phyloP scores from a whole-genome alignment of 2,113 vertebrate species.

The Perca schrenkii region DNA sequence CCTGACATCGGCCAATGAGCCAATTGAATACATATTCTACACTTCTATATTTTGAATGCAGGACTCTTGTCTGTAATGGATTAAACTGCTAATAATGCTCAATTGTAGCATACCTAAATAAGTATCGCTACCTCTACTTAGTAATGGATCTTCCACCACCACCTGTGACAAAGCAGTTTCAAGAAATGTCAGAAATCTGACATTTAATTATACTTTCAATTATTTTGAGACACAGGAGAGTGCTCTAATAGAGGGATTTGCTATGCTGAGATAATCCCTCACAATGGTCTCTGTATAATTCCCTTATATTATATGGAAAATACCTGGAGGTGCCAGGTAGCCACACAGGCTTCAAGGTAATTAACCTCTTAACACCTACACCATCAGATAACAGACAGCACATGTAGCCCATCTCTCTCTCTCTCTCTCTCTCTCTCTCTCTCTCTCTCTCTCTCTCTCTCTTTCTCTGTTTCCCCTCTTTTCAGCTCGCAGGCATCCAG shows the following conservation, averaged over 20 bases:
- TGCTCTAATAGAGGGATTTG: constrained; percentile 41
- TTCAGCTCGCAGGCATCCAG: constrained; percentile 39
- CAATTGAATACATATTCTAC: too few relatives aligned
- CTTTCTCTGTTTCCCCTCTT: not conserved
- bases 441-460: constrained; percentile 17
- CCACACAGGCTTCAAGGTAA: constrained; percentile 74
- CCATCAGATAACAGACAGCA: constrained; percentile 69
- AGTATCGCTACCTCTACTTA: not conserved
- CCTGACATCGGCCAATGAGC: not conserved
- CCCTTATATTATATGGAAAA: constrained; percentile 80
- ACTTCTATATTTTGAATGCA: not conserved
- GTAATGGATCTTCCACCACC: not conserved
- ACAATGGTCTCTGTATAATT: constrained; percentile 72
- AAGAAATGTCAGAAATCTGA: constrained; percentile 26
- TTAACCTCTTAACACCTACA: constrained; percentile 74
- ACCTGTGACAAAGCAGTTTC: constrained; percentile 24
- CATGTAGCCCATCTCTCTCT: not conserved
- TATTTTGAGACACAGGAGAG: constrained; percentile 4
- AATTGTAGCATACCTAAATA: not conserved
- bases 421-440: constrained; percentile 4
- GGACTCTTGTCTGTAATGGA: not conserved
- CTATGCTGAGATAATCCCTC: constrained; percentile 58
- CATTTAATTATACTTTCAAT: constrained; percentile 41
- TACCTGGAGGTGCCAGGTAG: constrained; percentile 78
- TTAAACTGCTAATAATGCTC: not conserved